Evolutionary conservation across 2,797 vertebrate genomes (phyloP).

Genomic region (Brachyalestes nurse): DNA sequence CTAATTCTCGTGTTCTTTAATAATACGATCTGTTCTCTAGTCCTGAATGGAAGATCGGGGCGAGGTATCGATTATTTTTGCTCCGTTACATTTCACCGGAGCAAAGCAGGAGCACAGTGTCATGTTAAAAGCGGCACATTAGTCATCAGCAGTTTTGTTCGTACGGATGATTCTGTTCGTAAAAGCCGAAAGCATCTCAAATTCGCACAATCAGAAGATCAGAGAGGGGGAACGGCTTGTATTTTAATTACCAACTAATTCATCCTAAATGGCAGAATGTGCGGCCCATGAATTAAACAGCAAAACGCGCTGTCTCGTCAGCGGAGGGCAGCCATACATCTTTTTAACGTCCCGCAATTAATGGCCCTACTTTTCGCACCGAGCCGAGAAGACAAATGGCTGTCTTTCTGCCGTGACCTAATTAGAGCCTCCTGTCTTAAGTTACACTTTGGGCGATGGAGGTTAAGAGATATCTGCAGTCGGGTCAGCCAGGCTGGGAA

Average conservation of each 20-base stretch:
- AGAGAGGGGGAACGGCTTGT: background rate
- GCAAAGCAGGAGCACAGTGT: background rate
- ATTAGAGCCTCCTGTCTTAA: conserved; percentile 56
- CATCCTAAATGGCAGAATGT: conserved; percentile 52
- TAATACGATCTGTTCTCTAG: background rate
- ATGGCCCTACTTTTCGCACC: conserved; percentile 66
- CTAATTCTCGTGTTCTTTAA: conserved; percentile 5
- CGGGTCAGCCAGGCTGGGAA: conserved; percentile 40
- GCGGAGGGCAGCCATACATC: conserved; percentile 60
- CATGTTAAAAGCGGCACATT: background rate
- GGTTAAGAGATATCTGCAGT: conserved; percentile 43
- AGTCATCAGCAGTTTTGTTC: conserved; percentile 3
- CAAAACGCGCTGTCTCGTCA: conserved; percentile 45
- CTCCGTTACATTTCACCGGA: background rate
- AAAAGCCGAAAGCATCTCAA: background rate
- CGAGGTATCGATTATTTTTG: background rate
- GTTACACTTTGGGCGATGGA: conserved; percentile 44
- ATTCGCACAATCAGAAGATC: conserved; percentile 15
- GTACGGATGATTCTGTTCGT: background rate
- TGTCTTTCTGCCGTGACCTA: conserved; percentile 50
- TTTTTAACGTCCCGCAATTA: conserved; percentile 75
- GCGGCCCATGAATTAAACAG: conserved; percentile 55
- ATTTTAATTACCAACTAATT: conserved; percentile 55
- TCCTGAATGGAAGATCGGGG: background rate
- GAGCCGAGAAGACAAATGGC: conserved; percentile 56